phyloP scores from a whole-genome alignment of 1,140 invertebrate genomes.

The Drosophila cardini region DNA sequence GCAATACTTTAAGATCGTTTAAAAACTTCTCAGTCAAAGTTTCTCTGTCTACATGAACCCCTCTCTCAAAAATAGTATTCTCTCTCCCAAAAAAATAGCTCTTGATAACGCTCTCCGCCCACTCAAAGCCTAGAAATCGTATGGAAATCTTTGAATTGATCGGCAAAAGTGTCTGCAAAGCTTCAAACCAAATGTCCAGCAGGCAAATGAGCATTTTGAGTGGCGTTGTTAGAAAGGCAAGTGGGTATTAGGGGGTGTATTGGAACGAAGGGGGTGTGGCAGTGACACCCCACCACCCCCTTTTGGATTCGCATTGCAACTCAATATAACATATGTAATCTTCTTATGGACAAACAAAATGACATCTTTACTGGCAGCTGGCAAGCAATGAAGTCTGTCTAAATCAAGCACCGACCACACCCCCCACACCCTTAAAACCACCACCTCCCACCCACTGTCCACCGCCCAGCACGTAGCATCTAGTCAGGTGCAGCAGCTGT shows the following conservation, averaged over 20 bases:
- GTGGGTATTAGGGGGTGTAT: not conserved
- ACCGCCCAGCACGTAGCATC: too few relatives aligned
- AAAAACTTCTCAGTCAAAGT: too few relatives aligned
- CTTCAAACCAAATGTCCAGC: conserved; percentile 3
- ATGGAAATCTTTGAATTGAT: conserved; percentile 21
- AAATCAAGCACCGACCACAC: not conserved
- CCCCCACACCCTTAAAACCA: not conserved
- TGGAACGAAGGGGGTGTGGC: not conserved
- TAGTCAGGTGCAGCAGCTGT: not conserved
- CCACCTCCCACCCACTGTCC: not conserved
- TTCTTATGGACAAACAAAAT: conserved; percentile 69
- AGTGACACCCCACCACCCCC: not conserved
- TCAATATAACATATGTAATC: conserved; percentile 57
- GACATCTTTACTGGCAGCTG: conserved; percentile 46
- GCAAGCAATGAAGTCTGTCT: conserved; percentile 40
- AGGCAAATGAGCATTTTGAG: conserved; percentile 15
- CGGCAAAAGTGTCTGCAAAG: not conserved
- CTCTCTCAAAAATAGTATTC: too few relatives aligned
- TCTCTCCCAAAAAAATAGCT: too few relatives aligned
- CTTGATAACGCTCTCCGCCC: too few relatives aligned
- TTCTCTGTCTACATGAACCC: too few relatives aligned
- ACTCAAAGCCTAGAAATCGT: not conserved
- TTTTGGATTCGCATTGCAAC: conserved; percentile 32
- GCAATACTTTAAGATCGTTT: too few relatives aligned
- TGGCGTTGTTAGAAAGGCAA: not conserved